Percentiles rank a stretch among this genome's conserved stretches.
Conservation (phyloP, 2,797 vertebrate species). For the Gymnocypris eckloni region DNA sequence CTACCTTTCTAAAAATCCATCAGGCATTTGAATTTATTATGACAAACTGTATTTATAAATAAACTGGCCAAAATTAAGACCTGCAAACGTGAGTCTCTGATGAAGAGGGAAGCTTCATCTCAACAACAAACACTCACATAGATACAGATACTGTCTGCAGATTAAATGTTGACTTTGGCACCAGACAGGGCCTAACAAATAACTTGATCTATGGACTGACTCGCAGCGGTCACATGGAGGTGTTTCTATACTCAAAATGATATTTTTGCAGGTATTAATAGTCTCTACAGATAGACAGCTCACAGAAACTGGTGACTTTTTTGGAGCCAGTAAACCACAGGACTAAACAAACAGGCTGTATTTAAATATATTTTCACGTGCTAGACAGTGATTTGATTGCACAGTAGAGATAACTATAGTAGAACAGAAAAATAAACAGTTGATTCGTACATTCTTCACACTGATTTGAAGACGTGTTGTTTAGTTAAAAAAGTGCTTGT, state of each 20-base stretch:
- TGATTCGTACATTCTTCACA: slow-evolving; percentile 25
- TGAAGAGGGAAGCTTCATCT: slow-evolving; percentile 4
- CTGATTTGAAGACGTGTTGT: slow-evolving; percentile 7
- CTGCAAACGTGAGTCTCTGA: neutral
- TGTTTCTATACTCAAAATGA: slow-evolving; percentile 38
- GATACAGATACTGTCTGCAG: slow-evolving; percentile 13
- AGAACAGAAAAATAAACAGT: slow-evolving; percentile 32
- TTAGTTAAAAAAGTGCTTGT: neutral
- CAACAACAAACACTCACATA: slow-evolving; percentile 32
- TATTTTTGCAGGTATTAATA: slow-evolving; percentile 46
- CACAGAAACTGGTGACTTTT: slow-evolving; percentile 30
- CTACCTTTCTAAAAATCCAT: neutral
- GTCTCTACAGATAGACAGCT: slow-evolving; percentile 32
- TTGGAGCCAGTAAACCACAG: slow-evolving; percentile 34
- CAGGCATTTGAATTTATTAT: neutral
- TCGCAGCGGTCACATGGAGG: slow-evolving; percentile 10
- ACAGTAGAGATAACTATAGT: slow-evolving; percentile 24
- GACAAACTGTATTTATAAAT: slow-evolving; percentile 11
- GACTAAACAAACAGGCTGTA: slow-evolving; percentile 47
- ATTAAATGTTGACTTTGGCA: slow-evolving; percentile 42
- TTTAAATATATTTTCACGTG: slow-evolving; percentile 49
- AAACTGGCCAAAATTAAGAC: slow-evolving; percentile 20
- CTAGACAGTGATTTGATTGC: slow-evolving; percentile 37
- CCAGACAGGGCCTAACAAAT: slow-evolving; percentile 16
- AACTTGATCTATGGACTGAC: slow-evolving; percentile 34